These are phyloP conservation scores for rabbit (Oryctolagus cuniculus) DNA, from an alignment of 2,113 vertebrate species.

Conservation along the genomic window DNA sequence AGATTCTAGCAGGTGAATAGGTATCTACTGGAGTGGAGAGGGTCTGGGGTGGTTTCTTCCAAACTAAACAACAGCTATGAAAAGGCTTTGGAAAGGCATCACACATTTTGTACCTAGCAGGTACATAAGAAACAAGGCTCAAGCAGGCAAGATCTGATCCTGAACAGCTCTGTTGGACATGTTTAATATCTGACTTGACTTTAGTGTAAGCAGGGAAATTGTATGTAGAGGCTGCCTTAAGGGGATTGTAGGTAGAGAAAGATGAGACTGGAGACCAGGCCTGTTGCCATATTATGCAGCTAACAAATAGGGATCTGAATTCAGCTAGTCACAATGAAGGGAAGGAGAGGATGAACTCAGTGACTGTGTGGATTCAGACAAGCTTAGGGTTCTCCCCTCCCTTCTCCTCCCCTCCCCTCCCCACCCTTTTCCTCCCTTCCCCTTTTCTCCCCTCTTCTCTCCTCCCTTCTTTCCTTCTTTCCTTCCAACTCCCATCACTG, in stretches of 20 bases:
- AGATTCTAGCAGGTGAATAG: constrained; percentile 29
- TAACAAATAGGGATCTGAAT: not conserved
- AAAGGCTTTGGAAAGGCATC: not conserved
- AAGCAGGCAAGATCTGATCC: not conserved
- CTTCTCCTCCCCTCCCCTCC: too few species aligned
- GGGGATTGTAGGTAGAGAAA: not conserved
- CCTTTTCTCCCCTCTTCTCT: too few species aligned
- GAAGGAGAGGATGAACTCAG: not conserved
- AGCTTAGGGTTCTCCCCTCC: too few species aligned
- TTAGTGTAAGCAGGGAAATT: not conserved
- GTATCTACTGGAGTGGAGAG: not conserved
- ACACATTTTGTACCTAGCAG: not conserved
- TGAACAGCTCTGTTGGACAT: not conserved
- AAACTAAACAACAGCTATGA: constrained; percentile 15
- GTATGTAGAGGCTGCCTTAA: not conserved
- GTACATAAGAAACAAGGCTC: not conserved
- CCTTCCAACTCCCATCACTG: too few species aligned
- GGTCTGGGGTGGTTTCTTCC: not conserved
- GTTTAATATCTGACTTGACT: not conserved
- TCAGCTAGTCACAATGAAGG: not conserved
- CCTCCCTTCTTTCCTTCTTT: too few species aligned
- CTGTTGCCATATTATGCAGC: not conserved
- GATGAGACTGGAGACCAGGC: not conserved
- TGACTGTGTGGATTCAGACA: not conserved
- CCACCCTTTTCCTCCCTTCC: too few species aligned